Conservation (phyloP, 2,113 vertebrate genomes). For the Equus quagga region DNA sequence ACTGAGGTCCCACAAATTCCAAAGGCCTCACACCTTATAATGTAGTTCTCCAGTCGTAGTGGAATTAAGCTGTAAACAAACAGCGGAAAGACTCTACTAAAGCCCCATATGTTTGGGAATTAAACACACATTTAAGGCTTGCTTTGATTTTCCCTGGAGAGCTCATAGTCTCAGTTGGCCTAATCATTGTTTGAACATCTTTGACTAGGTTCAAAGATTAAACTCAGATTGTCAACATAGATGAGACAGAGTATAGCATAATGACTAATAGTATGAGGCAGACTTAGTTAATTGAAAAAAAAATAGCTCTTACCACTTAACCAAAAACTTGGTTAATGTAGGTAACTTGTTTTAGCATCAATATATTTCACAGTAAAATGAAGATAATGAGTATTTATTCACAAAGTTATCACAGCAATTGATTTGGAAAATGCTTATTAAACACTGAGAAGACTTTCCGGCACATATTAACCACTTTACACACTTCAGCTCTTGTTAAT, state of each 20-base stretch:
- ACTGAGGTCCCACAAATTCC: not conserved
- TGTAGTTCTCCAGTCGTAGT: not conserved
- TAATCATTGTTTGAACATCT: not conserved
- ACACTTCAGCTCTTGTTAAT: not conserved
- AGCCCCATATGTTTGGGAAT: not conserved
- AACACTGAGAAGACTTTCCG: not conserved
- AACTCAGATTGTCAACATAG: not conserved
- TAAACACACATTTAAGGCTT: not conserved
- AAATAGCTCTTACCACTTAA: not conserved
- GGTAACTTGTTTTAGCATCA: not conserved
- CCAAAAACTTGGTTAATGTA: not conserved
- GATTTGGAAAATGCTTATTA: not conserved
- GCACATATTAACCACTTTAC: not conserved
- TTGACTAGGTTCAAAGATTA: not conserved
- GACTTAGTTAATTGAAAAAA: not conserved
- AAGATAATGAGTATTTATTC: slow-evolving; percentile 17
- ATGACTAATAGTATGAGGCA: not conserved
- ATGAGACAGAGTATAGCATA: not conserved
- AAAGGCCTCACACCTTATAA: not conserved
- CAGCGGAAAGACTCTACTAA: not conserved
- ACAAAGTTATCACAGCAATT: not conserved
- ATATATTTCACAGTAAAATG: not conserved
- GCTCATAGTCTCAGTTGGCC: not conserved
- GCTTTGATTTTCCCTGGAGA: not conserved
- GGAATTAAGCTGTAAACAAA: slow-evolving; percentile 22